Evolutionary conservation across 1,140 invertebrate genomes (phyloP).

Genomic region (Caenorhabditis inopinata): DNA sequence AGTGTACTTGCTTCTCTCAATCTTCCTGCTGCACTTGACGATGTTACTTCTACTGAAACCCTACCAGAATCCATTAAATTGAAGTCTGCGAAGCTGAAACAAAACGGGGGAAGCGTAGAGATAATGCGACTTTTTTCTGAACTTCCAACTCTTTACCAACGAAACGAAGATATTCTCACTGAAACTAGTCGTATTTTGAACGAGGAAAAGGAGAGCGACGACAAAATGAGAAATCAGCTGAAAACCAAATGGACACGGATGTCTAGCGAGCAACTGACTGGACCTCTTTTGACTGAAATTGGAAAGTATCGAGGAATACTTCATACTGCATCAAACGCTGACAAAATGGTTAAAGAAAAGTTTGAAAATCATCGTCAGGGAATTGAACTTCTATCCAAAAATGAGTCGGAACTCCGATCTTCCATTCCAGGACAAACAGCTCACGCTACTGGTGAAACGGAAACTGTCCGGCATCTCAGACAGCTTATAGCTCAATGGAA

Average conservation of each 20-base stretch:
- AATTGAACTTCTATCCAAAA: conserved; percentile 80
- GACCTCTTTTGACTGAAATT: conserved; percentile 80
- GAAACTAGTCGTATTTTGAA: conserved; percentile 84
- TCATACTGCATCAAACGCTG: conserved; percentile 81
- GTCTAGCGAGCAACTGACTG: conserved; percentile 82
- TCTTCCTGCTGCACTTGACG: conserved; percentile 93
- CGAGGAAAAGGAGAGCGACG: conserved; percentile 88
- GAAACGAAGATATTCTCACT: conserved; percentile 91
- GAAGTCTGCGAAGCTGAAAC: conserved; percentile 73
- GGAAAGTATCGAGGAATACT: conserved; percentile 87
- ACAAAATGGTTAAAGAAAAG: conserved; percentile 81
- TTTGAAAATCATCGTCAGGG: conserved; percentile 78
- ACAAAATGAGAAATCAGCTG: conserved; percentile 83
- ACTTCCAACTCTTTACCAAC: conserved; percentile 82
- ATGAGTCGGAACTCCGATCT: conserved; percentile 68
- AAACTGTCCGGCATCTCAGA: conserved; percentile 74
- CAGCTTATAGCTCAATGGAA: conserved; percentile 84
- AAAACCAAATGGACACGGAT: conserved; percentile 84
- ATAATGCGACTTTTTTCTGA: conserved; percentile 75
- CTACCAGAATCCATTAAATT: conserved; percentile 85
- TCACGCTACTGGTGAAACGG: conserved; percentile 43
- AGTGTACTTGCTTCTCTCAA: conserved; percentile 88
- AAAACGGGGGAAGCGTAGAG: conserved; percentile 64
- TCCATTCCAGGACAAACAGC: conserved; percentile 66
- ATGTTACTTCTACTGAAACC: conserved; percentile 75